phyloP scores from a whole-genome alignment of 1,140 invertebrate species.

The Apis florea region DNA sequence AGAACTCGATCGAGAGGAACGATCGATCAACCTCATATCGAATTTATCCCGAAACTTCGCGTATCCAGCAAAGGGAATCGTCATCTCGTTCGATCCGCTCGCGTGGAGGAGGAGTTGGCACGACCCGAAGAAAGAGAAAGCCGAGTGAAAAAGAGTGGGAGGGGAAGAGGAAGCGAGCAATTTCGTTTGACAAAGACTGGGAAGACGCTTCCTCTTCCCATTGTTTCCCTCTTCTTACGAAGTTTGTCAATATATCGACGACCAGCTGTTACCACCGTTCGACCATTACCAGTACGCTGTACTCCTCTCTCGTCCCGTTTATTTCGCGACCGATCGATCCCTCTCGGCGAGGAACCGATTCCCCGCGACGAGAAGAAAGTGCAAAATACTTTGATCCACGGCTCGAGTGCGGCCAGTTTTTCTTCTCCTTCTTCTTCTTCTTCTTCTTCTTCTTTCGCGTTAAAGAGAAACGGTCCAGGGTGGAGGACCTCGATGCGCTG shows the following conservation, averaged over 20 bases:
- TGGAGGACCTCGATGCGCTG: slow-evolving; percentile 37
- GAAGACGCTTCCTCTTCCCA: slow-evolving; percentile 5
- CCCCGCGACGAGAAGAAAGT: background rate
- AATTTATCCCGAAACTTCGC: too few relatives aligned
- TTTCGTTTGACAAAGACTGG: background rate
- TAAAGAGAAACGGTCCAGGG: slow-evolving; percentile 45
- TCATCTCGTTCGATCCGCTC: background rate
- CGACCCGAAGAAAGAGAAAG: background rate
- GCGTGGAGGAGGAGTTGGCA: background rate
- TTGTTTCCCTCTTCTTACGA: slow-evolving; percentile 36
- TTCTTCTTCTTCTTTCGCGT: slow-evolving; percentile 15
- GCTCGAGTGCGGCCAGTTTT: slow-evolving; percentile 28
- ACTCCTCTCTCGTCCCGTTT: slow-evolving; percentile 42
- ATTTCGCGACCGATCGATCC: slow-evolving; percentile 40
- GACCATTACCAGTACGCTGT: slow-evolving; percentile 39
- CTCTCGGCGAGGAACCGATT: background rate
- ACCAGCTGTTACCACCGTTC: slow-evolving; percentile 61
- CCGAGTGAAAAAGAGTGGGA: background rate
- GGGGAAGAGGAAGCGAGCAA: background rate
- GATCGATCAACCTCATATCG: too few relatives aligned
- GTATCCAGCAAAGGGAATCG: too few relatives aligned
- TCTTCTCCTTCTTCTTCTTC: background rate
- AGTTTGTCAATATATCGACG: slow-evolving; percentile 71
- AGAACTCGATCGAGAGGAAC: too few relatives aligned
- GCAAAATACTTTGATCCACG: slow-evolving; percentile 34